phyloP scores from a whole-genome alignment of 2,797 vertebrate species.

The Brachymystax lenok region DNA sequence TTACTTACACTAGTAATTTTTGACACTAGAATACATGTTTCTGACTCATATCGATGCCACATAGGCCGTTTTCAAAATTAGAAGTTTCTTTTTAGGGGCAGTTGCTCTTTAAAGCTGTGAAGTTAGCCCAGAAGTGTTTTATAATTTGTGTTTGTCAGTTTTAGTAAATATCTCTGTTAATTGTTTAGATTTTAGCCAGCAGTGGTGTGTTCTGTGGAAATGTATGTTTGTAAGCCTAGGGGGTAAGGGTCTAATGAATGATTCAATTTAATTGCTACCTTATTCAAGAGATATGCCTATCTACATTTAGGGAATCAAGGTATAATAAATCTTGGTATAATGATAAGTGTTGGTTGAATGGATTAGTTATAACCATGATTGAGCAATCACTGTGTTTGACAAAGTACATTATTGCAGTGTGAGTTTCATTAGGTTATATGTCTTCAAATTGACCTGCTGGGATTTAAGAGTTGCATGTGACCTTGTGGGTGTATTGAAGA shows the following conservation, averaged over 20 bases:
- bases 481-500: constrained; percentile 23
- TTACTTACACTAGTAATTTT: too few relatives aligned
- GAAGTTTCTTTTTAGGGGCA: too few relatives aligned
- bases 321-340: background rate
- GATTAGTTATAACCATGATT: background rate
- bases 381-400: background rate
- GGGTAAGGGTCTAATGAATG: background rate
- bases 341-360: background rate
- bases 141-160: background rate
- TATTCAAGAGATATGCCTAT: background rate
- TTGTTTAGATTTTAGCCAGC: background rate
- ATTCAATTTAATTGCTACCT: too few relatives aligned
- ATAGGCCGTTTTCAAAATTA: too few relatives aligned
- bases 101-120: background rate
- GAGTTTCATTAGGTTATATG: too few relatives aligned
- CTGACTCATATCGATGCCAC: too few relatives aligned
- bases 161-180: background rate
- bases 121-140: background rate
- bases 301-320: background rate
- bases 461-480: constrained; percentile 4
- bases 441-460: constrained; percentile 4
- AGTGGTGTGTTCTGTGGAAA: background rate
- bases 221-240: background rate
- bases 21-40: too few relatives aligned
- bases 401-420: background rate